Evolutionary conservation across 2,797 vertebrate species (phyloP).

Genomic region (Lagorchestes hirsutus): DNA sequence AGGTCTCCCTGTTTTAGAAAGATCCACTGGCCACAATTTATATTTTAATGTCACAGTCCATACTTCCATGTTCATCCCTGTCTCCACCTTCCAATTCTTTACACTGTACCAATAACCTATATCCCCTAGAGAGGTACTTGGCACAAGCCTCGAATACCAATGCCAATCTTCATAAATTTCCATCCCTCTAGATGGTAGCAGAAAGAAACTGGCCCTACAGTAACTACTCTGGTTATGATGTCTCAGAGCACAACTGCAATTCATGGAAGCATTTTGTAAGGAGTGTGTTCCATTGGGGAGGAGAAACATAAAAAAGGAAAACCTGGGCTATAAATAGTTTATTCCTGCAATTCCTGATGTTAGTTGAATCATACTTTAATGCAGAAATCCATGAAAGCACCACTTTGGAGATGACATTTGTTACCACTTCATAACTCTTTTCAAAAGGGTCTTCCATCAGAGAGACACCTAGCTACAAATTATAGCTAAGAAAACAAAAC

Average conservation of each 20-base stretch:
- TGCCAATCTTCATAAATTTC: conserved; percentile 64
- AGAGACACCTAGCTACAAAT: conserved; percentile 83
- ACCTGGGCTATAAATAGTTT: conserved; percentile 81
- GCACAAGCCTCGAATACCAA: conserved; percentile 49
- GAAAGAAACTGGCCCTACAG: conserved; percentile 57
- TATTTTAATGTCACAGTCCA: neutral
- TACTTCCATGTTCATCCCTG: neutral
- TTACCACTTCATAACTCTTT: conserved; percentile 88
- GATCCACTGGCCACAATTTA: neutral
- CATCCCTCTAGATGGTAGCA: conserved; percentile 44
- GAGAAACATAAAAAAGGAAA: conserved; percentile 71
- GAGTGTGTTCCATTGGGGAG: conserved; percentile 69
- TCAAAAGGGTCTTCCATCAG: conserved; percentile 88
- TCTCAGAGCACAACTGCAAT: conserved; percentile 51
- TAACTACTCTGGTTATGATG: conserved; percentile 57
- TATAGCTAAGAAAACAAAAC: conserved; percentile 73
- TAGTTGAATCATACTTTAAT: conserved; percentile 85
- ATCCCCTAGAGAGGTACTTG: conserved; percentile 38
- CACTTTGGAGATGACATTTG: conserved; percentile 86
- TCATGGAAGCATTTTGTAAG: conserved; percentile 70
- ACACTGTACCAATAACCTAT: conserved; percentile 62
- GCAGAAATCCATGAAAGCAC: conserved; percentile 83
- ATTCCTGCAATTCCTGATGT: conserved; percentile 84
- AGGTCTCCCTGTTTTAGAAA: neutral
- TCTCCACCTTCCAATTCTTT: neutral